Conservation (phyloP, 1,140 invertebrate species). For the Riptortus pedestris region DNA sequence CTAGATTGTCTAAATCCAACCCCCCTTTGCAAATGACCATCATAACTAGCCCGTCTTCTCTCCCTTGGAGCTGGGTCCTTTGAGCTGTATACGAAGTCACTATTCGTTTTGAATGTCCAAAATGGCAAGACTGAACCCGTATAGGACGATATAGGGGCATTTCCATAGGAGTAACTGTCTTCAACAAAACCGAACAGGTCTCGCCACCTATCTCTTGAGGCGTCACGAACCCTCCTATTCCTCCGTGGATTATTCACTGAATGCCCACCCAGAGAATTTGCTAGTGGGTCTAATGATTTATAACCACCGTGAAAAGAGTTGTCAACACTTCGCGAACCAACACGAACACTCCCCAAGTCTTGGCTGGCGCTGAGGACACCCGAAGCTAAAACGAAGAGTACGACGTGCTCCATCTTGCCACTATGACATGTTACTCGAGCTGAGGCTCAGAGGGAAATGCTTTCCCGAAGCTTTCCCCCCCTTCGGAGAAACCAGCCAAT, state of each 20-base stretch:
- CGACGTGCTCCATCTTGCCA: neutral
- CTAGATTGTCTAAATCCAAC: neutral
- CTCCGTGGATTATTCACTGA: neutral
- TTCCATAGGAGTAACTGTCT: neutral
- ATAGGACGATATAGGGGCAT: neutral
- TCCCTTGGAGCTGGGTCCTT: neutral
- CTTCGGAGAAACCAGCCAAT: neutral
- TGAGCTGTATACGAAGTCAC: neutral
- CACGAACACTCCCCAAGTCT: too few relatives aligned
- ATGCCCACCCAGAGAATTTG: too few relatives aligned
- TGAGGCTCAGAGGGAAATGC: too few relatives aligned
- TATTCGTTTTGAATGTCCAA: neutral
- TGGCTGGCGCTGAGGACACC: neutral
- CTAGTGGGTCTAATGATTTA: too few relatives aligned
- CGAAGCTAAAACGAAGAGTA: neutral
- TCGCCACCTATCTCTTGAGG: neutral
- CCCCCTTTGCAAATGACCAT: neutral
- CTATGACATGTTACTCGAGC: neutral
- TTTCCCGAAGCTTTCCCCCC: neutral
- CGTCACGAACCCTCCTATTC: neutral
- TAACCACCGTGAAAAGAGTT: too few relatives aligned
- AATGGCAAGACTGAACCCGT: neutral
- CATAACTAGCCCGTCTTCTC: neutral
- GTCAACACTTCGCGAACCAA: too few relatives aligned
- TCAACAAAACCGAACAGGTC: conserved; percentile 2